A percentile compares a stretch with the other conserved stretches of the same genome.
Conservation (phyloP, 1,140 invertebrate species). For the Bombus consobrinus region DNA sequence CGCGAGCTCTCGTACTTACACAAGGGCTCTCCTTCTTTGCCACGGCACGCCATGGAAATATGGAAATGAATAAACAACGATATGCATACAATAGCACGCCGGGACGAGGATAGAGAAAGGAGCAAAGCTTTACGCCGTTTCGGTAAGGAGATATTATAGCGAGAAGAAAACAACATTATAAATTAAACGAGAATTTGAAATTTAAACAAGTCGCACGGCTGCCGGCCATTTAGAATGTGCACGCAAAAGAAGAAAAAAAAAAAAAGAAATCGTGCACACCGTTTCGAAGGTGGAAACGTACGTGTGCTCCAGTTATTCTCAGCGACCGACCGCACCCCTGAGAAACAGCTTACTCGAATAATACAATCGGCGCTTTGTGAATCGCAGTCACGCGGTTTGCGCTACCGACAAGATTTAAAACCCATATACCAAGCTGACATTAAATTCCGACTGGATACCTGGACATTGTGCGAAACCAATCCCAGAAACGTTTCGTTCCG, state of each 20-base stretch:
- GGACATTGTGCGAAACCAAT: neutral
- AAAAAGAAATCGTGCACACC: neutral
- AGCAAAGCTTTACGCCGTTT: neutral
- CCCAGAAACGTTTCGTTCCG: neutral
- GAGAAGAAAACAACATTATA: constrained; percentile 33
- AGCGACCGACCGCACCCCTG: neutral
- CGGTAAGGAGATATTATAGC: constrained; percentile 24
- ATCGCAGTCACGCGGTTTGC: neutral
- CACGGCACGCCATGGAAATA: constrained; percentile 30
- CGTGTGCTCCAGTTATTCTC: constrained; percentile 20
- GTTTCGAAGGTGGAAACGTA: neutral
- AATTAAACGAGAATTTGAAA: constrained; percentile 51
- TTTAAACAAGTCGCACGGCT: constrained; percentile 23
- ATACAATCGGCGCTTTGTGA: neutral
- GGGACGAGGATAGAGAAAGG: neutral
- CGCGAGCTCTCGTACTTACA: neutral
- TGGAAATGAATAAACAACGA: constrained; percentile 52
- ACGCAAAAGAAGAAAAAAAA: neutral
- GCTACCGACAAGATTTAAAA: neutral
- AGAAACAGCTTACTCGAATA: constrained; percentile 35
- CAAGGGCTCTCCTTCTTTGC: constrained; percentile 9
- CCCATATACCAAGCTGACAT: neutral
- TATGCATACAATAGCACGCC: constrained; percentile 49
- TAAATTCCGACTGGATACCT: neutral
- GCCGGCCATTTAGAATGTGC: neutral